A percentile compares a stretch with the other conserved stretches of the same genome.
phyloP scores from a whole-genome alignment of 2,797 vertebrate species.

The Enteromius unitaeniatus region DNA sequence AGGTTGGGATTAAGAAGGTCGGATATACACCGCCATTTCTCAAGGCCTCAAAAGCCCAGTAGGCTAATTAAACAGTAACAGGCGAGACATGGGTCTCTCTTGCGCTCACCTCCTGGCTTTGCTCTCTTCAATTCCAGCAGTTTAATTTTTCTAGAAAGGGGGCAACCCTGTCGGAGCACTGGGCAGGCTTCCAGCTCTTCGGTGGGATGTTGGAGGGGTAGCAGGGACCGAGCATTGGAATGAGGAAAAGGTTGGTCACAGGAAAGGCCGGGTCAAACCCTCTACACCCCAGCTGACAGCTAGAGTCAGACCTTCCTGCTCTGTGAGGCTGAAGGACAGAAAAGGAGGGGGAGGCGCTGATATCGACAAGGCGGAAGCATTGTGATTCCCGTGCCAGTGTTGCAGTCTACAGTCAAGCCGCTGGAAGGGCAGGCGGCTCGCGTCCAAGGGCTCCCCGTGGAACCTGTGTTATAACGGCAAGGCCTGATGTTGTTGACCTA shows the following conservation, averaged over 20 bases:
- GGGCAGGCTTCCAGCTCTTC: constrained; percentile 66
- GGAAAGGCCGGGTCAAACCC: constrained; percentile 74
- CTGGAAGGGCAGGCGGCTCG: constrained; percentile 60
- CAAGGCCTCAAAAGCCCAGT: constrained; percentile 71
- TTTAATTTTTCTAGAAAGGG: constrained; percentile 77
- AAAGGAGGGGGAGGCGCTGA: constrained; percentile 54
- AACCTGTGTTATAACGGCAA: constrained; percentile 71
- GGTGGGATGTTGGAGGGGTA: constrained; percentile 54
- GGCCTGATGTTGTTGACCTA: constrained; percentile 77
- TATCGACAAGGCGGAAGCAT: constrained; percentile 64
- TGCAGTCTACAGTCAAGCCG: constrained; percentile 59
- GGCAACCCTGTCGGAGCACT: constrained; percentile 61
- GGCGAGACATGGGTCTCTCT: constrained; percentile 62
- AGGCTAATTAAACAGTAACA: constrained; percentile 77
- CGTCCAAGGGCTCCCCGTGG: constrained; percentile 68
- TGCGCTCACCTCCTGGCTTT: constrained; percentile 57
- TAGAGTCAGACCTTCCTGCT: constrained; percentile 75
- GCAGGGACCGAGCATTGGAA: constrained; percentile 51
- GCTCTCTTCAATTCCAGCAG: constrained; percentile 63
- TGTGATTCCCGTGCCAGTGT: constrained; percentile 58
- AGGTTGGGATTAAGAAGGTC: constrained; percentile 71
- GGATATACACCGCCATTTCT: constrained; percentile 69
- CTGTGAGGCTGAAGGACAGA: constrained; percentile 70
- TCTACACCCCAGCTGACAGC: constrained; percentile 73
- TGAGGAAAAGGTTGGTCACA: constrained; percentile 62